phyloP scores from a whole-genome alignment of 1,140 invertebrate species.

The Thaumetopoea pityocampa region DNA sequence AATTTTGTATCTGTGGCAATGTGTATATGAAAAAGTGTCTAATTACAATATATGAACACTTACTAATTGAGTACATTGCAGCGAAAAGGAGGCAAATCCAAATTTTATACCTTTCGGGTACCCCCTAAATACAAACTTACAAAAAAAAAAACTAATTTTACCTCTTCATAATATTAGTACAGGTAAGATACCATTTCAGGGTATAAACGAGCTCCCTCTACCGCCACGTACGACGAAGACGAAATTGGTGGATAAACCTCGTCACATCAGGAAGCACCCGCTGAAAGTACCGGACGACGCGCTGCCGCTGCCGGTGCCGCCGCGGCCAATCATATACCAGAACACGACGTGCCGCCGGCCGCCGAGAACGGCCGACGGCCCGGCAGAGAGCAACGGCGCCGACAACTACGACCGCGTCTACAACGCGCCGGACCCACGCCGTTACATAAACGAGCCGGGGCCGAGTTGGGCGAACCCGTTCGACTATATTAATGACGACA shows the following conservation, averaged over 20 bases:
- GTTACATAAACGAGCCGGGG: conserved; percentile 21
- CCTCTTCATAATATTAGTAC: no score
- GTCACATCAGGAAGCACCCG: conserved; percentile 59
- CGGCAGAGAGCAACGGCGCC: conserved; percentile 8
- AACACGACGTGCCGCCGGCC: conserved; percentile 25
- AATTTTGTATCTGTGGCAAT: no score
- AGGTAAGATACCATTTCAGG: conserved; percentile 26
- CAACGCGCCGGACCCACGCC: conserved; percentile 29
- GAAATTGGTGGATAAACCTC: conserved; percentile 53
- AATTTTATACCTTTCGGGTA: no score
- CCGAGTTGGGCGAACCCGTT: conserved; percentile 3
- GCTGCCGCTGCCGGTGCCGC: not conserved
- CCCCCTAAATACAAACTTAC: no score
- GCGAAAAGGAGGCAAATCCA: no score
- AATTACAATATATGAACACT: no score
- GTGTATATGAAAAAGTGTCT: no score
- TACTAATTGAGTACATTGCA: no score
- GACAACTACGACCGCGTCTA: conserved; percentile 34
- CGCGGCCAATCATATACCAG: conserved; percentile 40
- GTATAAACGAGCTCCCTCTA: conserved; percentile 39
- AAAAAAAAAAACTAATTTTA: no score
- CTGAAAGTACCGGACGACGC: conserved; percentile 30
- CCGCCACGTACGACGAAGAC: conserved; percentile 52
- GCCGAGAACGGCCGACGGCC: not conserved
- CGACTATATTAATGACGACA: not conserved